Base-by-base conservation (phyloP, 2,113 vertebrate genomes). In the Natator depressus region DNA sequence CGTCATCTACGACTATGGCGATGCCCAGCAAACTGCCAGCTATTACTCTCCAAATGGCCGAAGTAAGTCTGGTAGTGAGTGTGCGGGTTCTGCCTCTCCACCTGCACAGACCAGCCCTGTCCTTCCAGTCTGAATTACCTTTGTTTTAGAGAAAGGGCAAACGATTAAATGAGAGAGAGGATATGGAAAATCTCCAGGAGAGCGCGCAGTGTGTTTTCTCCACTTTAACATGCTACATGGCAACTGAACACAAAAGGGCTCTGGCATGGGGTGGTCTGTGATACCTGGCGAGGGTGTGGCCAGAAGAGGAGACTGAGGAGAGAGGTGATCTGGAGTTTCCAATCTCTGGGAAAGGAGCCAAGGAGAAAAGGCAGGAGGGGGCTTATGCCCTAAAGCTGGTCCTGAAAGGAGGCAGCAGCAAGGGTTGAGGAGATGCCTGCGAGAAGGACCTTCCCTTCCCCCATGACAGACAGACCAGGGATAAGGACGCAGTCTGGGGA, bases 1-100 rank as follows among this genome's bases (percentile, higher is more conserved):
- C 6, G 76, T 98, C 42, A 84, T 92, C 42, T 97, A 96, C 29
- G 96, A 98, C 65, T 88, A 65, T 4, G 95, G 97, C 2, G 31
- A 91, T 57, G 85, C 94, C 16, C 19, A 93, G 65, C 85, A 88
- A 85, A 90, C 89, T 1, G 84, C 84, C 17, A 49, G 35, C 19
- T 96, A 93, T 78, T 96, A 93, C 10, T 93, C 95, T 25, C 92
- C 83, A 3, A 1, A 2, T 5, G 82, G 90, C 42, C 84, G 24
- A 53, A 4, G 80, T 88, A 25, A 97, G 93, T 92, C 4, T 49
- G 65, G 38, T 6, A 46, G 72, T 6, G 22, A 13, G 72, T 1
- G 22, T 25, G 22, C 0, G 22, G 24, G 72, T n/a, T 69, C 16
- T n/a, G 31, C 35, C 35, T 69, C 8, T 19, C 16, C 62, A n/a